These are phyloP conservation scores for Esox masquinongy DNA, from an alignment of 2,797 vertebrate species.

Conservation along the genomic window DNA sequence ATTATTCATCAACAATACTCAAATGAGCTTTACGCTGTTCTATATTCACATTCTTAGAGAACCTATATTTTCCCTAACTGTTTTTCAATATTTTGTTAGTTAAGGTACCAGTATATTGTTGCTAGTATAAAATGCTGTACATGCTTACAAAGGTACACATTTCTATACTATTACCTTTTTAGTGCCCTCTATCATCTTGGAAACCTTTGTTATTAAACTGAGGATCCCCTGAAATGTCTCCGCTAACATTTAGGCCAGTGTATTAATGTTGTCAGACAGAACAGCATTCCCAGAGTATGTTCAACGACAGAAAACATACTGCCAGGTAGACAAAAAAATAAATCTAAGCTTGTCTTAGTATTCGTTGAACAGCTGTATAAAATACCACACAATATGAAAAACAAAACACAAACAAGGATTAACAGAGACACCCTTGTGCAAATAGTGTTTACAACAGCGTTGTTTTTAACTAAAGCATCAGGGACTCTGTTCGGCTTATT, in stretches of 20 bases:
- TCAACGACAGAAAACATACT: constrained; percentile 17
- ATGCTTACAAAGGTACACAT: constrained; percentile 34
- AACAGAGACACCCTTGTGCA: constrained; percentile 44
- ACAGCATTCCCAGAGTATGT: background rate
- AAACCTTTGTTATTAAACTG: constrained; percentile 18
- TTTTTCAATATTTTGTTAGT: constrained; percentile 25
- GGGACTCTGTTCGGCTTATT: constrained; percentile 31
- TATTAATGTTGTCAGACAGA: constrained; percentile 25
- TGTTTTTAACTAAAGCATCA: constrained; percentile 15
- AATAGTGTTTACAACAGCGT: constrained; percentile 15
- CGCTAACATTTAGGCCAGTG: constrained; percentile 45
- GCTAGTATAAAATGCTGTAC: constrained; percentile 28
- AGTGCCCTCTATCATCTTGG: constrained; percentile 13
- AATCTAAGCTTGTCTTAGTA: constrained; percentile 23
- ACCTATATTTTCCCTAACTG: background rate
- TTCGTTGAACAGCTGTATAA: constrained; percentile 15
- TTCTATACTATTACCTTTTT: constrained; percentile 52
- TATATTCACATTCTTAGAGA: constrained; percentile 23
- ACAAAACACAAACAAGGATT: constrained; percentile 31
- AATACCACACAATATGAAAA: constrained; percentile 33
- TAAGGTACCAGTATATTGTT: constrained; percentile 28
- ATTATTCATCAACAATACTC: constrained; percentile 21
- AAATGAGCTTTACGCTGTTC: constrained; percentile 21
- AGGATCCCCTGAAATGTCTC: constrained; percentile 21
- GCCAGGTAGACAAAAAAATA: constrained; percentile 28